Base-by-base conservation (phyloP, 2,113 vertebrate species). In the Hypomesus transpacificus region DNA sequence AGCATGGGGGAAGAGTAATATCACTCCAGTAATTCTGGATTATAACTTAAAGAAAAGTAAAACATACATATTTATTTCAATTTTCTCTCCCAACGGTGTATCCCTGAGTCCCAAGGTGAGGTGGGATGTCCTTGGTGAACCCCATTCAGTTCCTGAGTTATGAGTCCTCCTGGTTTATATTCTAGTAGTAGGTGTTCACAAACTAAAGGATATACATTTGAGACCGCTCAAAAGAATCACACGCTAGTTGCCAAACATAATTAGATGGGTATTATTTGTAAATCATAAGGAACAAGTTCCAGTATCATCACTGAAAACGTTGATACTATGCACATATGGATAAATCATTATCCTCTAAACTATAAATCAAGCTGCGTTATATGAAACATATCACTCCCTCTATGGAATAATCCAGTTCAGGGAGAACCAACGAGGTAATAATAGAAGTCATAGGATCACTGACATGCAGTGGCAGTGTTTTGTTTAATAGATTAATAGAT, bases 31-130 rank as follows among this genome's bases (percentile, higher is more conserved):
- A 22, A 82, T 81, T 87, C 86, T 89, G 88, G 84, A 87, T 87
- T 86, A 83, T 84, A 88, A 79, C 64, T 90, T 87, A 86, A 84
- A 73, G 80, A 87, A 81, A 84, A 46, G 71, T 79, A 87, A 81
- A 83, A 79, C 73, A 60, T 84, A 81, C 53, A 79, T 78, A 80
- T 88, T 83, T 84, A 74, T 84, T 86, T 79, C 68, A 77, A n/a
- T 74, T 68, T 70, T 77, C 53, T 60, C n/a, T 64, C 66, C 66
- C 75, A 82, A 76, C 75, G 83, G 74, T 78, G 66, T 78, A 79
- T 81, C 71, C 24, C 57, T 73, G 68, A 0, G 91, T 93, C 1
- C 80, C 79, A 0, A 87, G 86, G 70, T 92, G 62, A 68, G 69
- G 69, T 18, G n/a, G 31, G 9, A 63, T 73, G 80, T 85, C 83